Evolutionary conservation across 2,113 vertebrate species (phyloP).

Genomic region (Todiramphus saurophagus): DNA sequence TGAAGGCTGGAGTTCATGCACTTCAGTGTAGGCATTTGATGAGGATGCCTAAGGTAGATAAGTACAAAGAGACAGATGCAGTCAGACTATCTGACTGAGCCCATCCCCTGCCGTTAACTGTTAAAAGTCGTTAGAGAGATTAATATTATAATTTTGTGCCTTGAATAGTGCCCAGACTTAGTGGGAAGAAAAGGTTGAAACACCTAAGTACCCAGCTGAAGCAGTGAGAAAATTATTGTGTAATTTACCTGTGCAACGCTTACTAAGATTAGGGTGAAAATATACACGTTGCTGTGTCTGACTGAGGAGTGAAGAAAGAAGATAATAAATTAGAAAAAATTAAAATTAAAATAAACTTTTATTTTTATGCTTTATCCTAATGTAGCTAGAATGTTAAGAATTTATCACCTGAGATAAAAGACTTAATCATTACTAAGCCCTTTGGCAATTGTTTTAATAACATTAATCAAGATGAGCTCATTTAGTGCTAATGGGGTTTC

Average conservation of each 20-base stretch:
- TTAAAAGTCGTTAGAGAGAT: not conserved
- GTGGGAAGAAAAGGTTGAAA: not conserved
- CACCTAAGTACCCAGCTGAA: not conserved
- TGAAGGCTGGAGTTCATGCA: not conserved
- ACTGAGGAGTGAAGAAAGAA: not conserved
- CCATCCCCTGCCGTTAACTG: not conserved
- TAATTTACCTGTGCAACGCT: not conserved
- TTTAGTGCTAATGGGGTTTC: slow-evolving; percentile 49
- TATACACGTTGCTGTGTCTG: not conserved
- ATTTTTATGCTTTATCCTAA: slow-evolving; percentile 29
- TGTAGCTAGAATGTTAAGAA: slow-evolving; percentile 19
- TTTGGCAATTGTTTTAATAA: slow-evolving; percentile 64
- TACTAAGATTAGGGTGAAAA: not conserved
- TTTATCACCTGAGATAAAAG: slow-evolving; percentile 64
- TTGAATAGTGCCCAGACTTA: not conserved
- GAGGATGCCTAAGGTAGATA: not conserved
- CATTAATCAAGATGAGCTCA: slow-evolving; percentile 69
- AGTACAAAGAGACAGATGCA: not conserved
- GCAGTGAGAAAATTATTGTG: not conserved
- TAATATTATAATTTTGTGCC: not conserved
- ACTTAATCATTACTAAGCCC: slow-evolving; percentile 59
- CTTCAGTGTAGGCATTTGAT: not conserved
- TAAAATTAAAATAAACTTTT: slow-evolving; percentile 18
- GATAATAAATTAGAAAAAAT: not conserved
- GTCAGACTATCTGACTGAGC: not conserved